phyloP scores from a whole-genome alignment of 2,113 vertebrate species.

The Lamprologus speciosus region DNA sequence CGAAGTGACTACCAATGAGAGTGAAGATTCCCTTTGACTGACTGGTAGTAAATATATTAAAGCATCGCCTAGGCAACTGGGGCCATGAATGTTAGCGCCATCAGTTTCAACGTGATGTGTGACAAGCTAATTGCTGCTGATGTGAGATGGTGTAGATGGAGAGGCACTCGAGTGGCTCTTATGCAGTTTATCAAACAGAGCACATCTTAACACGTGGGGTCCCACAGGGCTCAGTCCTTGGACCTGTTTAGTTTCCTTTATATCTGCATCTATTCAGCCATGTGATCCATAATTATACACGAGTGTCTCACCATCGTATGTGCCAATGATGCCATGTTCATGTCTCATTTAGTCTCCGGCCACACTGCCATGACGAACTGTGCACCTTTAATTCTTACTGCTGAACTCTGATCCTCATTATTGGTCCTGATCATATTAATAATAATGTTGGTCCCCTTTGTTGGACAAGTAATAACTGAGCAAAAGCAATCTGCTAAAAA shows the following conservation, averaged over 20 bases:
- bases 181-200: background rate
- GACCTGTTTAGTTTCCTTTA: background rate
- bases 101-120: background rate
- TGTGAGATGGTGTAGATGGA: background rate
- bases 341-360: background rate
- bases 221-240: background rate
- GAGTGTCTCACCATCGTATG: background rate
- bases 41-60: background rate
- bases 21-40: background rate
- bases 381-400: background rate
- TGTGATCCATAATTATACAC: background rate
- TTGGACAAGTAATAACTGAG: background rate
- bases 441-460: background rate
- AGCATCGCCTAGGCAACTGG: background rate
- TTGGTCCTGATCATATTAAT: background rate
- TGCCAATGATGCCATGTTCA: background rate
- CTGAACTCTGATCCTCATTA: background rate
- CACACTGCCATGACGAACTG: background rate
- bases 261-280: background rate
- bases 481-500: background rate
- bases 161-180: background rate
- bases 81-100: background rate
- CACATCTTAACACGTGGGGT: background rate
- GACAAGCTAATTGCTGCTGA: background rate
- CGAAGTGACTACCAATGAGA: background rate